These are phyloP conservation scores for Coleophora deauratella DNA, from an alignment of 2,888 invertebrate species.

Conservation along the genomic window DNA sequence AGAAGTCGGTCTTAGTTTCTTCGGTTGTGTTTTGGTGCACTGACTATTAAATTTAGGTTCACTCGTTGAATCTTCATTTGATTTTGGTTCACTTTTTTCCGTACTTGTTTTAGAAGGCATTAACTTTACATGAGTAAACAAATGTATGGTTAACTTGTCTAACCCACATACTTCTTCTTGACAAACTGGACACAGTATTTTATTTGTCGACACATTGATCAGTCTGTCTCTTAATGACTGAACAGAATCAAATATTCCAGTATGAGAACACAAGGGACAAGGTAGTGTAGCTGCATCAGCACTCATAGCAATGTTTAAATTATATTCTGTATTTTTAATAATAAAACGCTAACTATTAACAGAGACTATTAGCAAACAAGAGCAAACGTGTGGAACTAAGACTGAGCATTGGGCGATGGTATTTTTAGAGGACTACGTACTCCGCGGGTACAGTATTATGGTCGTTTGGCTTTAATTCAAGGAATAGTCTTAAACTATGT, in stretches of 20 bases:
- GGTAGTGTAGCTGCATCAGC: conserved; percentile 75
- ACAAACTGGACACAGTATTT: conserved; percentile 84
- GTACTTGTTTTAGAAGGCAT: conserved; percentile 26
- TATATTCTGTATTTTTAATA: too few species aligned
- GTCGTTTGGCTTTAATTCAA: conserved; percentile 60
- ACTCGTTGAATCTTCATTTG: conserved; percentile 16
- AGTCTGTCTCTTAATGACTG: conserved; percentile 81
- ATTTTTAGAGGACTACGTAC: conserved; percentile 56
- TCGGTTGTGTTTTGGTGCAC: conserved; percentile 28
- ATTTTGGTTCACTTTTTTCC: conserved; percentile 20
- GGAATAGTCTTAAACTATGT: conserved; percentile 29
- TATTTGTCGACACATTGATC: conserved; percentile 83
- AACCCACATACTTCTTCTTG: conserved; percentile 82
- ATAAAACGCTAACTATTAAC: too few species aligned
- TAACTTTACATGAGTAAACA: conserved; percentile 81
- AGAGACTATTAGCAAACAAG: not conserved
- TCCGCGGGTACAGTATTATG: conserved; percentile 10
- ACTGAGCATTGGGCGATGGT: conserved; percentile 31
- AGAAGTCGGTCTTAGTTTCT: conserved; percentile 37
- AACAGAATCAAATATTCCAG: conserved; percentile 79
- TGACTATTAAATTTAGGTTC: conserved; percentile 29
- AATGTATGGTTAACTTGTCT: conserved; percentile 88
- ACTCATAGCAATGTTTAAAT: conserved; percentile 53
- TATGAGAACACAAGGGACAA: conserved; percentile 85
- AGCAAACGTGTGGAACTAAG: conserved; percentile 46